phyloP scores from a whole-genome alignment of 1,140 invertebrate genomes.

The Drosophila yakuba region DNA sequence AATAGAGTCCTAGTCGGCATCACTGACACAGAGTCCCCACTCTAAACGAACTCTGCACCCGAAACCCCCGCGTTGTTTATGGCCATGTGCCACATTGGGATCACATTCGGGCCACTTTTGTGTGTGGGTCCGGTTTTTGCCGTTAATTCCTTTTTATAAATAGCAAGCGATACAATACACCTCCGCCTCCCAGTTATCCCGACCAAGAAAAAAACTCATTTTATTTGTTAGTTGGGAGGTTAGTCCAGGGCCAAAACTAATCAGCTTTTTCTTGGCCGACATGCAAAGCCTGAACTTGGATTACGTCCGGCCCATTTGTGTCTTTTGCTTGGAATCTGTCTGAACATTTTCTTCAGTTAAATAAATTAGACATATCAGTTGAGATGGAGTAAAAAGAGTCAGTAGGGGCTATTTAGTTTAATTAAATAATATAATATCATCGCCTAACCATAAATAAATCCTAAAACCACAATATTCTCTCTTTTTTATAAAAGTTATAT shows the following conservation, averaged over 20 bases:
- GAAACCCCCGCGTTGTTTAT: slow-evolving; percentile 61
- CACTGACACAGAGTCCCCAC: neutral
- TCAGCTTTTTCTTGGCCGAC: slow-evolving; percentile 54
- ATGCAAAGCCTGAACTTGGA: slow-evolving; percentile 48
- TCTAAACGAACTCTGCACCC: neutral
- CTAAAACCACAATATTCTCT: too few species aligned
- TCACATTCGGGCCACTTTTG: slow-evolving; percentile 63
- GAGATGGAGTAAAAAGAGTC: slow-evolving; percentile 7
- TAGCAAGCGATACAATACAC: slow-evolving; percentile 65
- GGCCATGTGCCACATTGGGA: slow-evolving; percentile 74
- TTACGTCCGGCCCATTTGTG: slow-evolving; percentile 11
- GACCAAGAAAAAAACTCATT: slow-evolving; percentile 47
- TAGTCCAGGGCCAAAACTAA: slow-evolving; percentile 62
- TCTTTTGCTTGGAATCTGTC: slow-evolving; percentile 6
- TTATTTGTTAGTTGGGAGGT: slow-evolving; percentile 53
- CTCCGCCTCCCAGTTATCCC: slow-evolving; percentile 13
- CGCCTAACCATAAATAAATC: neutral
- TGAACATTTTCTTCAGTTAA: neutral
- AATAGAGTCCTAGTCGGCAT: slow-evolving; percentile 1
- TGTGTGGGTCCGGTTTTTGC: slow-evolving; percentile 77
- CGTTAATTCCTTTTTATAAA: slow-evolving; percentile 83
- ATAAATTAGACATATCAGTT: too few species aligned
- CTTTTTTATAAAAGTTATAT: too few species aligned
- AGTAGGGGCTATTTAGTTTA: too few species aligned
- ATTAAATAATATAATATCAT: neutral